Percentiles rank a stretch among this genome's conserved stretches.
phyloP scores from a whole-genome alignment of 35 echinoderm and acorn worm genomes.

The Ophioderma brevispina region DNA sequence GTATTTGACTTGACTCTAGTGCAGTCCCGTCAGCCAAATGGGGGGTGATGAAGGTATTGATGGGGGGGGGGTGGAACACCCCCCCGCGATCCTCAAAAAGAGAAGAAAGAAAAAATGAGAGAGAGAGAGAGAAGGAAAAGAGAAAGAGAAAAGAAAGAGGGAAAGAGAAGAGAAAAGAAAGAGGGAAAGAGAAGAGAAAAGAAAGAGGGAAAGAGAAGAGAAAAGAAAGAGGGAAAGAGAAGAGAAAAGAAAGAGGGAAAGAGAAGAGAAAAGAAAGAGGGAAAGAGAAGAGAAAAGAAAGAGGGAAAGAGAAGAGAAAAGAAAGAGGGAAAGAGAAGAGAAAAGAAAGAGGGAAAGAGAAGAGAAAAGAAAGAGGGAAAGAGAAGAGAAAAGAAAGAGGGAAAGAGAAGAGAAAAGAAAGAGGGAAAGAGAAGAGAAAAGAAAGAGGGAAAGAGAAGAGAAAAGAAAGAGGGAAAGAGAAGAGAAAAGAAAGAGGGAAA shows the following conservation, averaged over 20 bases:
- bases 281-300: no score
- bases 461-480: no score
- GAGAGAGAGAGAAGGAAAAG: background rate
- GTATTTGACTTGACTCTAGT: background rate
- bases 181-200: background rate
- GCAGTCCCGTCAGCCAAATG: slow-evolving; percentile 1
- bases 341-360: no score
- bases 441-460: no score
- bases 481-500: no score
- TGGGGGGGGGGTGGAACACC: background rate
- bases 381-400: no score
- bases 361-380: no score
- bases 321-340: no score
- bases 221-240: background rate
- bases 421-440: no score
- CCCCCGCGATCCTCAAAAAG: no score
- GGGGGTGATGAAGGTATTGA: background rate
- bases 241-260: slow-evolving; percentile 23
- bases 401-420: no score
- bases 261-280: slow-evolving; percentile 1
- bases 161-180: background rate
- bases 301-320: no score
- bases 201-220: background rate
- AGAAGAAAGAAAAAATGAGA: background rate
- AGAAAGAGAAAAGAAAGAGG: background rate